These are phyloP conservation scores for Creontiades dilutus DNA, from an alignment of 2,888 invertebrate genomes.

Conservation along the genomic window DNA sequence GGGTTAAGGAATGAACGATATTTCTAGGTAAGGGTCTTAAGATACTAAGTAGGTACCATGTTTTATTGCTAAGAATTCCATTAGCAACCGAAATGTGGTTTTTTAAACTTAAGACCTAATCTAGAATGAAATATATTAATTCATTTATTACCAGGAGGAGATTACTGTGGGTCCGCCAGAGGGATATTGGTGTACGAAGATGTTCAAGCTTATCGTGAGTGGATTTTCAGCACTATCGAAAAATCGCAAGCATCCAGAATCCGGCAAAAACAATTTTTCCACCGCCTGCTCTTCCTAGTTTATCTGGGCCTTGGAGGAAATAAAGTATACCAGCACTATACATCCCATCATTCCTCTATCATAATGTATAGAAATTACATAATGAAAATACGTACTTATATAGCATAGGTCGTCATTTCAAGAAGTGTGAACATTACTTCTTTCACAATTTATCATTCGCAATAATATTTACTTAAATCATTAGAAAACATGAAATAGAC, in stretches of 20 bases:
- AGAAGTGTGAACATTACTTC: no score
- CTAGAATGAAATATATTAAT: not conserved
- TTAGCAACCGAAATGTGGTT: no score
- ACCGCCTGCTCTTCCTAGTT: not conserved
- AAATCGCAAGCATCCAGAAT: not conserved
- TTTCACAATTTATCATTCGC: no score
- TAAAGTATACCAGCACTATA: not conserved
- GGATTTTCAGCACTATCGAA: not conserved
- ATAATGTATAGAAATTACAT: not conserved
- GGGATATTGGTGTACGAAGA: slow-evolving; percentile 37
- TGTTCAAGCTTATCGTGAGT: not conserved
- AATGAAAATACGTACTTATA: no score
- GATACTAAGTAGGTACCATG: no score
- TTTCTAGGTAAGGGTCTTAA: no score
- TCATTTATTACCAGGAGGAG: not conserved
- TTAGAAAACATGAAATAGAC: no score
- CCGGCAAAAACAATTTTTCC: not conserved
- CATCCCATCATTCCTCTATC: not conserved
- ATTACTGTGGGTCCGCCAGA: slow-evolving; percentile 14
- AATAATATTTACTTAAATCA: no score
- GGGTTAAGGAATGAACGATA: no score
- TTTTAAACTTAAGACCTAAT: not conserved
- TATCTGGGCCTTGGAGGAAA: slow-evolving; percentile 6
- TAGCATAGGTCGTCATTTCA: no score
- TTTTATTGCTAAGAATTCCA: no score